A percentile compares a stretch with the other conserved stretches of the same genome.
These are phyloP conservation scores for Himalopsyche anomala DNA, from an alignment of 2,888 invertebrate genomes.

Conservation along the genomic window DNA sequence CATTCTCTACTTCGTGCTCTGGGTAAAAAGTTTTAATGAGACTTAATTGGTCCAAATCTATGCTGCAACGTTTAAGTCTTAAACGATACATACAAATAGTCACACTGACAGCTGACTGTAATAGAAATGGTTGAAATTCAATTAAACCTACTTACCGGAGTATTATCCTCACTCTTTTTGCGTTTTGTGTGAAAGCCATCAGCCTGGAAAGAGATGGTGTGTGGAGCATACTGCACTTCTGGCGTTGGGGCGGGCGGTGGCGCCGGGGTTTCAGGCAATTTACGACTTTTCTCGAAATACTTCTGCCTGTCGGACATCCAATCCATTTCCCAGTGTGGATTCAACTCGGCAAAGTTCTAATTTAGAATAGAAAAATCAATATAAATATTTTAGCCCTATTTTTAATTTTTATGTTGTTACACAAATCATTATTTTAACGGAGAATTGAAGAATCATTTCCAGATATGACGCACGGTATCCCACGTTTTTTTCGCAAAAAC, in stretches of 20 bases:
- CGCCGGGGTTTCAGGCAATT: conserved; percentile 67
- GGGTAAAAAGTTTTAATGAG: too few relatives aligned
- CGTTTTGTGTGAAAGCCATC: conserved; percentile 74
- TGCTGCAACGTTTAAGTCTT: too few relatives aligned
- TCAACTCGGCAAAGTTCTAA: conserved; percentile 88
- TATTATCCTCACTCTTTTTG: conserved; percentile 55
- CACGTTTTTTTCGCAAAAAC: too few relatives aligned
- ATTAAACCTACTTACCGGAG: not conserved
- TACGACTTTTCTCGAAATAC: conserved; percentile 77
- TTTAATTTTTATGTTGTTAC: too few relatives aligned
- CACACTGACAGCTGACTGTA: too few relatives aligned
- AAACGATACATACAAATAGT: too few relatives aligned
- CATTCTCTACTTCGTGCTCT: too few relatives aligned
- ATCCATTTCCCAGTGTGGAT: conserved; percentile 91
- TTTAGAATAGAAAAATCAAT: conserved; percentile 16
- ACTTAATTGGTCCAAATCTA: too few relatives aligned
- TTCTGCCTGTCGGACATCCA: conserved; percentile 90
- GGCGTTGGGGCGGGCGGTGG: conserved; percentile 67
- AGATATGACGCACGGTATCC: too few relatives aligned
- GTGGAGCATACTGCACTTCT: conserved; percentile 72
- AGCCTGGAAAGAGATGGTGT: conserved; percentile 74
- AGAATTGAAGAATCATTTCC: too few relatives aligned
- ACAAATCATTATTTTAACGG: too few relatives aligned
- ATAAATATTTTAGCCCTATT: not conserved
- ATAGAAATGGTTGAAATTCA: too few relatives aligned